phyloP scores from a whole-genome alignment of 2,888 invertebrate species.

The Ferrisia virgata region DNA sequence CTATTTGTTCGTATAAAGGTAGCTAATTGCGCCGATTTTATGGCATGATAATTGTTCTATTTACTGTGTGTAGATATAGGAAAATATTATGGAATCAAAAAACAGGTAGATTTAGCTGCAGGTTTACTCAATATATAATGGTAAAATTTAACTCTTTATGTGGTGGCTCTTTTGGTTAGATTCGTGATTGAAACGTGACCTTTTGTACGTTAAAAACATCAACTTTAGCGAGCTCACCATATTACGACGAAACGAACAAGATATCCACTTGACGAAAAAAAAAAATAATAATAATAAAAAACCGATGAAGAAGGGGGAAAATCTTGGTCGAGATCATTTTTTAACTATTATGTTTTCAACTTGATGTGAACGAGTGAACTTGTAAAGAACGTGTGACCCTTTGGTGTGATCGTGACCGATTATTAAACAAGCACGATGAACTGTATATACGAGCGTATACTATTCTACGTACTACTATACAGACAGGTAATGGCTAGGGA shows the following conservation, averaged over 20 bases:
- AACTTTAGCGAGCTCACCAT: background rate
- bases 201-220: background rate
- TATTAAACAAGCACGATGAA: background rate
- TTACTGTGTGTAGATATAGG: no score
- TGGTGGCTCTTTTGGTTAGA: background rate
- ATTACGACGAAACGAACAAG: background rate
- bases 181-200: background rate
- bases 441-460: no score
- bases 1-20: background rate
- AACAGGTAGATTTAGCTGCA: no score
- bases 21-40: background rate
- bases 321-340: background rate
- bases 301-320: no score
- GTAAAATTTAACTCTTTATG: background rate
- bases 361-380: slow-evolving; percentile 14
- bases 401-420: slow-evolving; percentile 1
- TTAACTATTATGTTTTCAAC: background rate
- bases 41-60: background rate
- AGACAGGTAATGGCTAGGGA: no score
- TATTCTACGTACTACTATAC: no score
- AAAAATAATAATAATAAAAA: no score
- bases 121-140: no score
- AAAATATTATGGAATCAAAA: no score
- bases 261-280: background rate
- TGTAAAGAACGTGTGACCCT: slow-evolving; percentile 14